Conservation (phyloP, 2,797 vertebrate species). For the Syngnathus acus region DNA sequence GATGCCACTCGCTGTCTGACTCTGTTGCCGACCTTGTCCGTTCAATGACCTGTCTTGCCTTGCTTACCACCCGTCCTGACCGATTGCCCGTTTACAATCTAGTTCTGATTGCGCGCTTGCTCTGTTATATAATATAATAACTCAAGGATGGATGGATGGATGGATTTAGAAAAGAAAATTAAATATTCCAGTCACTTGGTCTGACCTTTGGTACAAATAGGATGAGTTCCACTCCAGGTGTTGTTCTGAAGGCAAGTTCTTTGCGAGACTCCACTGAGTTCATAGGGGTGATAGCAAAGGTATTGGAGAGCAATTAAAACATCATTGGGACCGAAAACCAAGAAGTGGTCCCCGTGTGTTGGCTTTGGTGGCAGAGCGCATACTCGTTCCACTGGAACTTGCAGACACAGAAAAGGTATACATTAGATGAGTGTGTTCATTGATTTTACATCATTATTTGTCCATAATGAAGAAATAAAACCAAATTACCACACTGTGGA, state of each 20-base stretch:
- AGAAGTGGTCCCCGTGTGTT: conserved; percentile 81
- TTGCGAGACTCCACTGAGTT: conserved; percentile 81
- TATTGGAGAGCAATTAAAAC: conserved; percentile 81
- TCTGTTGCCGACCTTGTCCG: too few species aligned
- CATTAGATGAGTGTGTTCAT: not conserved
- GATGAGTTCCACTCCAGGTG: conserved; percentile 86
- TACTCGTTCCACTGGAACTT: conserved; percentile 80
- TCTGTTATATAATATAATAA: not conserved
- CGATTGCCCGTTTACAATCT: too few species aligned
- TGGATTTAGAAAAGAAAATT: not conserved
- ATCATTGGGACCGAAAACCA: conserved; percentile 83
- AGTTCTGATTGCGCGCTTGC: too few species aligned
- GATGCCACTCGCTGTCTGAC: too few species aligned
- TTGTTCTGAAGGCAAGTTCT: conserved; percentile 82
- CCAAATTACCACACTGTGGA: conserved; percentile 75
- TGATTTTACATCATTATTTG: not conserved
- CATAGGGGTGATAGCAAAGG: conserved; percentile 84
- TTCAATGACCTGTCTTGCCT: too few species aligned
- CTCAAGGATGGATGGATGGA: not conserved
- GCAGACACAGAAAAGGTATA: conserved; percentile 2
- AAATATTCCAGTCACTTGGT: not conserved
- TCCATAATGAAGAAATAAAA: not conserved
- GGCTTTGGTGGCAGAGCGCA: conserved; percentile 82
- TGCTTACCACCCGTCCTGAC: too few species aligned
- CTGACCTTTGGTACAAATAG: conserved; percentile 86